These are phyloP conservation scores for Hybognathus amarus DNA, from an alignment of 2,797 vertebrate species.

Conservation along the genomic window DNA sequence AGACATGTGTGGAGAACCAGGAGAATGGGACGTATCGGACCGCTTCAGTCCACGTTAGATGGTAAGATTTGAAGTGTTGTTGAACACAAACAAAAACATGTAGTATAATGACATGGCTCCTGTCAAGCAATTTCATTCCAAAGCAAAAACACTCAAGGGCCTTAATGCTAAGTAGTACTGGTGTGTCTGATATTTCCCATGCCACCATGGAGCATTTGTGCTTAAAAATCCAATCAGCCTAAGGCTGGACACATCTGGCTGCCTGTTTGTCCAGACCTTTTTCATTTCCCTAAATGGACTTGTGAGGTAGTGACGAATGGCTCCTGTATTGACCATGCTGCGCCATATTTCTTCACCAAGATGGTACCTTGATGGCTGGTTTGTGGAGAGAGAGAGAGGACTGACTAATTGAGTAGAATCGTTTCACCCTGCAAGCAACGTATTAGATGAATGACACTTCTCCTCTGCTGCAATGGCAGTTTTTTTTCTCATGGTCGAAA, in stretches of 20 bases:
- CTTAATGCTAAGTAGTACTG: slow-evolving; percentile 82
- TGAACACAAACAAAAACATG: neutral
- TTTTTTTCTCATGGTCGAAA: slow-evolving; percentile 70
- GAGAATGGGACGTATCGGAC: slow-evolving; percentile 96
- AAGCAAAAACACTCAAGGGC: slow-evolving; percentile 49
- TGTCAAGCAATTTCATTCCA: slow-evolving; percentile 24
- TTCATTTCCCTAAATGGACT: slow-evolving; percentile 93
- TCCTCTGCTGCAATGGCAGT: slow-evolving; percentile 82
- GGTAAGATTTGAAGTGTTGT: slow-evolving; percentile 75
- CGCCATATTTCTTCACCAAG: slow-evolving; percentile 87
- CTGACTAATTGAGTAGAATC: slow-evolving; percentile 94
- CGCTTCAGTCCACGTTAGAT: slow-evolving; percentile 93
- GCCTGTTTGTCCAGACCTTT: slow-evolving; percentile 84
- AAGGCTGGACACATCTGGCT: slow-evolving; percentile 84
- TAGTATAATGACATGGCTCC: neutral
- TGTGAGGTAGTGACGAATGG: slow-evolving; percentile 84
- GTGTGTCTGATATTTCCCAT: slow-evolving; percentile 79
- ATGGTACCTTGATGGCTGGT: slow-evolving; percentile 84
- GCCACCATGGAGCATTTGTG: slow-evolving; percentile 75
- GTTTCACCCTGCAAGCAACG: slow-evolving; percentile 78
- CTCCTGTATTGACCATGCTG: slow-evolving; percentile 84
- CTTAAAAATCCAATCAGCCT: slow-evolving; percentile 86
- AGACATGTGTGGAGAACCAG: slow-evolving; percentile 92
- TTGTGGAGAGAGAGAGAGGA: slow-evolving; percentile 83
- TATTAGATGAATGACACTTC: slow-evolving; percentile 74